Percentiles rank a stretch among this genome's conserved stretches.
These are phyloP conservation scores for Drosophila nannoptera DNA, from an alignment of 1,140 invertebrate genomes.

Conservation along the genomic window DNA sequence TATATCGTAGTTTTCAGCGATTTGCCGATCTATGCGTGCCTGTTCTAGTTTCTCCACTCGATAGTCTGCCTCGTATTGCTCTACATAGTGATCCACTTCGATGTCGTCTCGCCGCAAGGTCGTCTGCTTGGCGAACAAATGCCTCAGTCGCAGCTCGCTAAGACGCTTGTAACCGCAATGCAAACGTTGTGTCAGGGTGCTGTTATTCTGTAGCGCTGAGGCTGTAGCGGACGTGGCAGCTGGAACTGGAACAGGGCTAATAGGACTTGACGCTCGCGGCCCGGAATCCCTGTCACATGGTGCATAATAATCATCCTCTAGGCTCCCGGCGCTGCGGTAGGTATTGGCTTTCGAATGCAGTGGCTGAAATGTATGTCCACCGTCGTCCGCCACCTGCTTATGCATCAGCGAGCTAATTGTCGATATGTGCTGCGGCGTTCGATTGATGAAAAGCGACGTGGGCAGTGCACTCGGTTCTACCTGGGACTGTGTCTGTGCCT, in stretches of 20 bases:
- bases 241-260: slow-evolving; percentile 55
- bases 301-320: slow-evolving; percentile 71
- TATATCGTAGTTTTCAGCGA: slow-evolving; percentile 72
- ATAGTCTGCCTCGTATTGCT: slow-evolving; percentile 66
- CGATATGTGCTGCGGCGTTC: slow-evolving; percentile 67
- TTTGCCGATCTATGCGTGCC: slow-evolving; percentile 52
- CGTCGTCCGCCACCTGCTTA: slow-evolving; percentile 18
- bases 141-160: slow-evolving; percentile 66
- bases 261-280: slow-evolving; percentile 44
- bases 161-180: slow-evolving; percentile 70
- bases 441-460: slow-evolving; percentile 68
- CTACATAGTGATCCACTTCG: slow-evolving; percentile 65
- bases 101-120: slow-evolving; percentile 58
- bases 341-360: slow-evolving; percentile 29
- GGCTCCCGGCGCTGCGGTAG: slow-evolving; percentile 67
- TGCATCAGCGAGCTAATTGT: slow-evolving; percentile 73
- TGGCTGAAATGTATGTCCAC: not conserved
- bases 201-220: not conserved
- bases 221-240: not conserved
- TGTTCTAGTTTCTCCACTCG: slow-evolving; percentile 44
- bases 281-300: slow-evolving; percentile 21
- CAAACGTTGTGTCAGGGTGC: slow-evolving; percentile 47
- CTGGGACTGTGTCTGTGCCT: too few species aligned
- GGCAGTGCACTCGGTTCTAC: slow-evolving; percentile 8
- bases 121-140: slow-evolving; percentile 71